Conservation (phyloP, 2,888 invertebrate species). For the Lasioglossum malachurum region DNA sequence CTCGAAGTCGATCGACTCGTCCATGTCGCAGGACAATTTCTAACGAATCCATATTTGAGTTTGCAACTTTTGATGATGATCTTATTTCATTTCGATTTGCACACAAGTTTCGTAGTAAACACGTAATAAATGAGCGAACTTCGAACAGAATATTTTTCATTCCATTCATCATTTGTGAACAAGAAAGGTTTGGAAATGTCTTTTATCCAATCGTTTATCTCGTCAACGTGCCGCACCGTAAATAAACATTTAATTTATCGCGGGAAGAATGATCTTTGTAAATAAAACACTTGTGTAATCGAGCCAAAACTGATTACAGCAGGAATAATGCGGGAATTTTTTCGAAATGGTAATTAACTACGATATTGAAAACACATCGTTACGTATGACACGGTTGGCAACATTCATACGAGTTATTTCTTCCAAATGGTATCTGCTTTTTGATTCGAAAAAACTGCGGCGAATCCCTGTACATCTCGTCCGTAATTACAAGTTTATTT, state of each 20-base stretch:
- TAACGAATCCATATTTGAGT: background rate
- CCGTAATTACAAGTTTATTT: conserved; percentile 3
- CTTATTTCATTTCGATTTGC: background rate
- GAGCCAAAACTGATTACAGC: background rate
- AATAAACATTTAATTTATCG: background rate
- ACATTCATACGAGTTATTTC: background rate
- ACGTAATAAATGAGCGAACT: background rate
- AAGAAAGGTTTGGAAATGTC: background rate
- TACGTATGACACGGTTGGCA: no score
- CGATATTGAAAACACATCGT: background rate
- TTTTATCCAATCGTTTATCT: background rate
- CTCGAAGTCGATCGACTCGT: background rate
- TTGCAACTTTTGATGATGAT: background rate
- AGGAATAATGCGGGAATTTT: background rate
- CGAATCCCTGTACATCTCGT: background rate
- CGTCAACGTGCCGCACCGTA: background rate
- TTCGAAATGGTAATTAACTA: background rate
- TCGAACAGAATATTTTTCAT: background rate
- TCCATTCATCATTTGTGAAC: background rate
- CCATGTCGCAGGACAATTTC: background rate
- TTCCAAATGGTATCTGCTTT: background rate
- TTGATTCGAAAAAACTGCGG: background rate
- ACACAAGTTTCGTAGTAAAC: background rate
- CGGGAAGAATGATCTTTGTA: no score
- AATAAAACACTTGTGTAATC: background rate